Percentiles rank a stretch among this genome's conserved stretches.
Conservation (phyloP, 2,113 vertebrate species). For the Forbesichthys agassizii region DNA sequence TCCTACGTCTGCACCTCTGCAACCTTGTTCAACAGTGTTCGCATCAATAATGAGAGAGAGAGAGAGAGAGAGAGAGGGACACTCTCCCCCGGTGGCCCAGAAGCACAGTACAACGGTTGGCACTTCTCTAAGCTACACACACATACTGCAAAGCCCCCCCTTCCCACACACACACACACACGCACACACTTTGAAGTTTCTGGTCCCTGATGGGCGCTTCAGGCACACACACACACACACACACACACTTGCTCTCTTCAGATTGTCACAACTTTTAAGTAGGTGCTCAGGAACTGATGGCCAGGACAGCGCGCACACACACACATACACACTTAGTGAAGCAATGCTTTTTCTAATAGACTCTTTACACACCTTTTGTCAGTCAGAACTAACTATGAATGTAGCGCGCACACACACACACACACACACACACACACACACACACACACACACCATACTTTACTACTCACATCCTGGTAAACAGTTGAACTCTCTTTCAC, state of each 20-base stretch:
- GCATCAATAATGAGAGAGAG: background rate
- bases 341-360: too few species aligned
- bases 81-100: background rate
- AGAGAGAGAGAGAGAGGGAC: background rate
- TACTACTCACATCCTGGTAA: background rate
- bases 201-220: background rate
- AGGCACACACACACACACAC: background rate
- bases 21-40: slow-evolving; percentile 23
- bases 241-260: background rate
- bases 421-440: background rate
- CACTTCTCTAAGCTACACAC: background rate
- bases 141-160: background rate
- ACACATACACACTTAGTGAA: background rate
- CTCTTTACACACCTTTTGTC: too few species aligned
- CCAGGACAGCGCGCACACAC: background rate
- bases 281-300: too few species aligned
- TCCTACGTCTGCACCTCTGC: slow-evolving; percentile 31
- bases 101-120: background rate
- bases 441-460: background rate
- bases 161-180: background rate
- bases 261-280: too few species aligned
- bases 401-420: background rate
- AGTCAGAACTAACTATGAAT: background rate
- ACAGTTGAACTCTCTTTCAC: background rate
- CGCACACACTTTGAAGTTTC: background rate